Base-by-base conservation (phyloP, 2,888 invertebrate species). In the Hypselothyrea guttata region DNA sequence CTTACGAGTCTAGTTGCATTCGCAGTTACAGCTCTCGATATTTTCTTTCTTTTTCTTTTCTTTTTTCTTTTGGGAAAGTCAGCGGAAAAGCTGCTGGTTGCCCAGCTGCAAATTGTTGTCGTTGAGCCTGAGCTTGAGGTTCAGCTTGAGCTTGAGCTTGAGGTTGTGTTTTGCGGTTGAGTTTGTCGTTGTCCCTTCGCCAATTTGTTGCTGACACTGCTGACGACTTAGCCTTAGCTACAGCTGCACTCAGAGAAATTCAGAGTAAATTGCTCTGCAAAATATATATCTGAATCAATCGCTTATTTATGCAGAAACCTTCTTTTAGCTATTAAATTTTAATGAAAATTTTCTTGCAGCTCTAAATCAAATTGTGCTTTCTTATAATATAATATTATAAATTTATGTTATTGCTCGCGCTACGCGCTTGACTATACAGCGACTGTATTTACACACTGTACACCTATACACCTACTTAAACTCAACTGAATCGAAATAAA, bases 151-250 rank as follows among this genome's bases (percentile, higher is more conserved):
- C 55, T 75, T 51, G 65, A 53, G 46, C 52, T 71, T 53, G 47
- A 44, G 37, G 49, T 44, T 12, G 44, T 55, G 22, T 53, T 52
- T 35, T 54, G 44, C 11, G 45, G n/a, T n/a, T n/a, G n/a, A n/a
- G n/a, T n/a, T 69, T 18, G 61, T 56, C 44, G 65, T 71, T 65
- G 81, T 79, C 79, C 79, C 82, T 78, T 83, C 81, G 84, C 79
- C 81, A 81, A 81, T 81, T 84, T 81, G 79, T 81, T 73, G 84
- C 78, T 81, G 73, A 81, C 84, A 81, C 79, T 67, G 72, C 74
- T 74, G 74, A 74, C 75, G 74, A 74, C 58, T 74, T 75, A 42
- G 73, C 61, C 53, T 38, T 44, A 59, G 68, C 44, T 35, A 7
- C 28, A n/a, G 13, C 12, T 5, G 30, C 54, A 53, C 48, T 41